Conservation (phyloP, 2,113 vertebrate genomes). For the Nicator chloris region DNA sequence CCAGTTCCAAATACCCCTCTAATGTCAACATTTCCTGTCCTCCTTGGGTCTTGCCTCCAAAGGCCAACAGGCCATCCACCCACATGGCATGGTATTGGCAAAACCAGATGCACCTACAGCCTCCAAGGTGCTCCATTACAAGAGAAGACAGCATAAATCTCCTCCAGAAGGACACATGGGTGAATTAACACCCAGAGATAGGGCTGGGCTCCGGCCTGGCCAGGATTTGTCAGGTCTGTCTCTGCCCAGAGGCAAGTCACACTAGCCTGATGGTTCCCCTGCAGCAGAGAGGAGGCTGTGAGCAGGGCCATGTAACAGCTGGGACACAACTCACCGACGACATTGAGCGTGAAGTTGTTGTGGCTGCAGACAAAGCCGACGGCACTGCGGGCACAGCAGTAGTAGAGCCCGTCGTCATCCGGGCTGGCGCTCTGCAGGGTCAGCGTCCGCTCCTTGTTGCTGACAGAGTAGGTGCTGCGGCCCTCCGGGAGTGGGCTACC, state of each 20-base stretch:
- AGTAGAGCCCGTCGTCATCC: slow-evolving; percentile 86
- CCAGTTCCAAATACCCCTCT: neutral
- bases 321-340: slow-evolving; percentile 79
- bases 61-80: neutral
- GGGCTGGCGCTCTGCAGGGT: slow-evolving; percentile 80
- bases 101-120: neutral
- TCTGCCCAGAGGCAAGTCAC: neutral
- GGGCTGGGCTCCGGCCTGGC: neutral
- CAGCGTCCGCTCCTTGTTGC: slow-evolving; percentile 88
- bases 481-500: slow-evolving; percentile 72
- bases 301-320: neutral
- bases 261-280: neutral
- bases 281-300: neutral
- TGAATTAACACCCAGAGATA: neutral
- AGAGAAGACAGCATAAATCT: neutral
- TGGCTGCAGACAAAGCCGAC: slow-evolving; percentile 86
- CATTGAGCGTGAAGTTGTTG: slow-evolving; percentile 86
- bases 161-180: neutral
- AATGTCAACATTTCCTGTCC: neutral
- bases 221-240: neutral
- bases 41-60: neutral
- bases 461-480: slow-evolving; percentile 79
- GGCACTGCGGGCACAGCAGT: slow-evolving; percentile 90
- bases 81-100: accelerated
- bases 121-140: neutral